Percentiles rank a stretch among this genome's conserved stretches.
Evolutionary conservation across 53 echinoderm and acorn worm species (phyloP).

Genomic region (Mesocentrotus franciscanus): DNA sequence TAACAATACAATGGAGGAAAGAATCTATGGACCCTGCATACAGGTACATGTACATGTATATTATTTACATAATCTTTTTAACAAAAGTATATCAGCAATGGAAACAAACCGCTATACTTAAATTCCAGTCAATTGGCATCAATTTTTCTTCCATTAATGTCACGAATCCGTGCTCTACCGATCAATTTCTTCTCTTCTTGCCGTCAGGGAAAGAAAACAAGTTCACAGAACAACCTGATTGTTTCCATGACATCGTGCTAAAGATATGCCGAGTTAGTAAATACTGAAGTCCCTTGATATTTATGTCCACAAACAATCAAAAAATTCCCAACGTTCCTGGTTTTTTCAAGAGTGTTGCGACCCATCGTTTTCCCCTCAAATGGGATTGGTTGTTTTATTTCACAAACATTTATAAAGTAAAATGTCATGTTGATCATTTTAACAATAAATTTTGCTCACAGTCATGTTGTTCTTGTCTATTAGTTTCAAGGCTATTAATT

Average conservation of each 20-base stretch:
- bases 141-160: slow-evolving; percentile 24
- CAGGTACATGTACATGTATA: not conserved
- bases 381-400: not conserved
- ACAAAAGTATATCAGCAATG: not conserved
- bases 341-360: not conserved
- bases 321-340: not conserved
- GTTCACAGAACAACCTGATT: not conserved
- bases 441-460: not conserved
- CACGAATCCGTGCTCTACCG: not conserved
- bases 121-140: slow-evolving; percentile 12
- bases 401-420: not conserved
- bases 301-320: not conserved
- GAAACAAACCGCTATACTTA: not conserved
- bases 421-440: not conserved
- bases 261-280: slow-evolving; percentile 1
- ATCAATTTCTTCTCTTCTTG: not conserved
- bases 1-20: too few relatives aligned
- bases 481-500: not conserved
- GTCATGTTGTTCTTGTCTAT: not conserved
- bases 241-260: slow-evolving; percentile 29
- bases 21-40: too few relatives aligned
- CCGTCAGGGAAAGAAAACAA: not conserved
- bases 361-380: not conserved
- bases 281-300: not conserved
- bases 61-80: not conserved